phyloP scores from a whole-genome alignment of 2,113 vertebrate genomes.

The Chaetorhynchus papuensis region DNA sequence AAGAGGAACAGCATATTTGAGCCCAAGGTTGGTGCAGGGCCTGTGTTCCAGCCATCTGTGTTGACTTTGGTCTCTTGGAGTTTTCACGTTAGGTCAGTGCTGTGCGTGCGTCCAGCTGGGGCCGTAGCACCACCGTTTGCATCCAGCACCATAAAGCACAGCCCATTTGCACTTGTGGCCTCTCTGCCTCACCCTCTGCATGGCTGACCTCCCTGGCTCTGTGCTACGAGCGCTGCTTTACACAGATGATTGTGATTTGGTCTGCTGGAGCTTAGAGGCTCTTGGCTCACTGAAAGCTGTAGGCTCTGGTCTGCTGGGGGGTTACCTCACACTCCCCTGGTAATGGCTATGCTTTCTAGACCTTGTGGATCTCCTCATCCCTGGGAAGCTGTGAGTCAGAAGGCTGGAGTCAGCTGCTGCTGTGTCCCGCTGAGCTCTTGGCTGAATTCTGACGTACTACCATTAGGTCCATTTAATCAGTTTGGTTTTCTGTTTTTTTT shows the following conservation, averaged over 20 bases:
- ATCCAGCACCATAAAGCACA: too few species aligned
- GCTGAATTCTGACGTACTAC: not conserved
- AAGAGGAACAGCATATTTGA: not conserved
- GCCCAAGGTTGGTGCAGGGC: not conserved
- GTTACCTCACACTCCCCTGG: not conserved
- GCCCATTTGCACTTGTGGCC: not conserved
- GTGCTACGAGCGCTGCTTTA: not conserved
- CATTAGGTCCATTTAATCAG: not conserved
- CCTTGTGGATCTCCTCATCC: not conserved
- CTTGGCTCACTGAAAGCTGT: not conserved
- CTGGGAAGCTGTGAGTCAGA: not conserved
- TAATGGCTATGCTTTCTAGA: not conserved
- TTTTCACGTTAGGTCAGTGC: rapidly evolving
- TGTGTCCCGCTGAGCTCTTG: not conserved
- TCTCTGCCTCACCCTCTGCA: not conserved
- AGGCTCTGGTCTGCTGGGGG: not conserved
- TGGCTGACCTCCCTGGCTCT: not conserved
- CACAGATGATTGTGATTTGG: not conserved
- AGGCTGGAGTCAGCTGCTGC: not conserved
- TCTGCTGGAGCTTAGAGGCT: not conserved
- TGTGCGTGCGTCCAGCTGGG: rapidly evolving
- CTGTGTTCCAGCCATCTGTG: not conserved
- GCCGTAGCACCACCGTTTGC: not conserved
- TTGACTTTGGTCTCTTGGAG: not conserved
- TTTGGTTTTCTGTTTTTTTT: not conserved